These are phyloP conservation scores for Aegithalos caudatus DNA, from an alignment of 2,113 vertebrate species.

Conservation along the genomic window DNA sequence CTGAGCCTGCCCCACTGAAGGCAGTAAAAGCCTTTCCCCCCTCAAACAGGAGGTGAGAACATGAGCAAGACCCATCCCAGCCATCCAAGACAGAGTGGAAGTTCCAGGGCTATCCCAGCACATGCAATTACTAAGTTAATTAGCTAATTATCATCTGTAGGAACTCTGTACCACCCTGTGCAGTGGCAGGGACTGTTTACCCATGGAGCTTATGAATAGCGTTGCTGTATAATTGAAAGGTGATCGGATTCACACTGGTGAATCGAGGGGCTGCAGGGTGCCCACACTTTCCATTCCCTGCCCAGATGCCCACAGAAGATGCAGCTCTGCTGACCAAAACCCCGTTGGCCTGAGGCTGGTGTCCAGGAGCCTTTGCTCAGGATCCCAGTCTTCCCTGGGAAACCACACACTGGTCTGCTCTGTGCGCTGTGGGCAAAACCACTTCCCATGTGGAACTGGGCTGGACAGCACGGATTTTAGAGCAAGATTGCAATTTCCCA, in stretches of 20 bases:
- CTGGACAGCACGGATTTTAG: background rate
- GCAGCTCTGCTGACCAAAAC: background rate
- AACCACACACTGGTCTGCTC: background rate
- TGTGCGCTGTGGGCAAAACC: background rate
- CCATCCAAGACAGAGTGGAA: background rate
- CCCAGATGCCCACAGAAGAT: background rate
- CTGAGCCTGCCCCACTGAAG: background rate
- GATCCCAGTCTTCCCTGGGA: background rate
- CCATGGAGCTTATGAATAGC: background rate
- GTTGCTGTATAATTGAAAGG: accelerated
- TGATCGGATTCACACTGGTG: background rate
- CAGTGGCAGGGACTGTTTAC: background rate
- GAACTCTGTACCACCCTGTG: background rate
- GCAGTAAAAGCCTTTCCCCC: background rate
- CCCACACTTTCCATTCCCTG: background rate
- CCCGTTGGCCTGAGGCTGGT: accelerated
- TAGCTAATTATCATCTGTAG: background rate
- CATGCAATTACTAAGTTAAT: background rate
- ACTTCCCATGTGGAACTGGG: background rate
- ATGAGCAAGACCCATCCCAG: background rate
- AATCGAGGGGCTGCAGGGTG: background rate
- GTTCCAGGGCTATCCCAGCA: background rate
- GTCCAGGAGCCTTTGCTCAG: background rate
- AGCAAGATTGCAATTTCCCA: background rate
- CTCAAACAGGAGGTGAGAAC: background rate